Percentiles rank a stretch among this genome's conserved stretches.
These are phyloP conservation scores for Acleris literana DNA, from an alignment of 2,888 invertebrate species.

Conservation along the genomic window DNA sequence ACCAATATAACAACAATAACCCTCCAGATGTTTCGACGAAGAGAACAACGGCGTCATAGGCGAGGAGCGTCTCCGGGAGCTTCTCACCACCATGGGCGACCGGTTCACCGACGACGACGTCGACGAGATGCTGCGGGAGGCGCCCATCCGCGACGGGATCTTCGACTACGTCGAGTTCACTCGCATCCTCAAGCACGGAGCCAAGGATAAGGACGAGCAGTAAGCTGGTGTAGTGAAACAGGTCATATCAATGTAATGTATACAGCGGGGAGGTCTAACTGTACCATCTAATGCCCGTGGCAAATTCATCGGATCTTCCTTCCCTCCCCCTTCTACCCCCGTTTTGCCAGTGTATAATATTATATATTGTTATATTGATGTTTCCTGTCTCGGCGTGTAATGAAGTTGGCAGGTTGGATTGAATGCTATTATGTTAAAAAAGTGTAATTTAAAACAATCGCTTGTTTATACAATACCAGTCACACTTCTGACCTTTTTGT, in stretches of 20 bases:
- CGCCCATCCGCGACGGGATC: constrained; percentile 96
- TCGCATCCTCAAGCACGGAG: constrained; percentile 98
- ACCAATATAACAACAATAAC: constrained; percentile 1
- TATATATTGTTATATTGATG: constrained; percentile 4
- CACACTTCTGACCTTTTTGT: no score
- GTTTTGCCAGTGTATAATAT: neutral
- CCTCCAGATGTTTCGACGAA: constrained; percentile 94
- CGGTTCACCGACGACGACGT: constrained; percentile 98
- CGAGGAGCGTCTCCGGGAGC: constrained; percentile 96
- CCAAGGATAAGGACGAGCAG: constrained; percentile 98
- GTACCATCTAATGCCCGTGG: no score
- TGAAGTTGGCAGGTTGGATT: constrained; percentile 11
- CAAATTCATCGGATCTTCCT: no score
- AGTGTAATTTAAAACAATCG: no score
- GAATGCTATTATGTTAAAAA: neutral
- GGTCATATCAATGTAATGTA: neutral
- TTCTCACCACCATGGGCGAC: constrained; percentile 99
- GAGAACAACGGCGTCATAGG: constrained; percentile 96
- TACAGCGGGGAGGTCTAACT: no score
- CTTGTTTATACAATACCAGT: no score
- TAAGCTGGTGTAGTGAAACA: constrained; percentile 60
- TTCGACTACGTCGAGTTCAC: constrained; percentile 99
- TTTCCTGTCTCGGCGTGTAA: neutral
- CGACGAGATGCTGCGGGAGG: constrained; percentile 99
- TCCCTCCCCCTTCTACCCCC: no score